phyloP scores from a whole-genome alignment of 1,140 invertebrate genomes.

The Drosophila equinoxialis region DNA sequence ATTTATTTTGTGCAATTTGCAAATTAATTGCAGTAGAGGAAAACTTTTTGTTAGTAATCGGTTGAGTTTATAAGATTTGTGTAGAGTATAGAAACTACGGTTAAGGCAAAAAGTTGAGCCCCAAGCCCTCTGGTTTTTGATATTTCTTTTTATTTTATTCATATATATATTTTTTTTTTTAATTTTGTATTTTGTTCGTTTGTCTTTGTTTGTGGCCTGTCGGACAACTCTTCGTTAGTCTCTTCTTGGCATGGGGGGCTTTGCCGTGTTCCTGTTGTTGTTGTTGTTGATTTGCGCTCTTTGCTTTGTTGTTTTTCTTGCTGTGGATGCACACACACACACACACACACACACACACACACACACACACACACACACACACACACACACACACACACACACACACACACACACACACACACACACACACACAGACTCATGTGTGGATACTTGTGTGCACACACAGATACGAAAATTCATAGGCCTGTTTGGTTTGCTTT shows the following conservation, averaged over 20 bases:
- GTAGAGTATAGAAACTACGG: not conserved
- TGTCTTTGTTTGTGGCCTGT: constrained; percentile 65
- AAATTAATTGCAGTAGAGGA: no score
- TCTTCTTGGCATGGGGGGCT: constrained; percentile 8
- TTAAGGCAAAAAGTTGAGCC: not conserved
- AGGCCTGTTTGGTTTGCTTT: constrained; percentile 52
- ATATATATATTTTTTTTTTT: constrained; percentile 18
- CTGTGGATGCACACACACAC: constrained; percentile 29
- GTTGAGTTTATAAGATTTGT: not conserved
- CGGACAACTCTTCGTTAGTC: constrained; percentile 28
- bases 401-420: constrained; percentile 14
- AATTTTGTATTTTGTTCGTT: constrained; percentile 32
- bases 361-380: constrained; percentile 14
- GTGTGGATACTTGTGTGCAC: not conserved
- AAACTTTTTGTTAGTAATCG: no score
- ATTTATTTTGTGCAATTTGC: no score
- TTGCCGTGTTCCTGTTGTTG: constrained; percentile 28
- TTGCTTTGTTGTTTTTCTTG: constrained; percentile 24
- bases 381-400: constrained; percentile 14
- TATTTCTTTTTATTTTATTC: constrained; percentile 13
- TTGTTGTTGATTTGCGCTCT: constrained; percentile 48
- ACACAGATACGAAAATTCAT: constrained; percentile 28
- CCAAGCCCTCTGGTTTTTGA: constrained; percentile 9
- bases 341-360: constrained; percentile 15
- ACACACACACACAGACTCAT: not conserved